Base-by-base conservation (phyloP, 2,797 vertebrate genomes). In the Lateolabrax maculatus region DNA sequence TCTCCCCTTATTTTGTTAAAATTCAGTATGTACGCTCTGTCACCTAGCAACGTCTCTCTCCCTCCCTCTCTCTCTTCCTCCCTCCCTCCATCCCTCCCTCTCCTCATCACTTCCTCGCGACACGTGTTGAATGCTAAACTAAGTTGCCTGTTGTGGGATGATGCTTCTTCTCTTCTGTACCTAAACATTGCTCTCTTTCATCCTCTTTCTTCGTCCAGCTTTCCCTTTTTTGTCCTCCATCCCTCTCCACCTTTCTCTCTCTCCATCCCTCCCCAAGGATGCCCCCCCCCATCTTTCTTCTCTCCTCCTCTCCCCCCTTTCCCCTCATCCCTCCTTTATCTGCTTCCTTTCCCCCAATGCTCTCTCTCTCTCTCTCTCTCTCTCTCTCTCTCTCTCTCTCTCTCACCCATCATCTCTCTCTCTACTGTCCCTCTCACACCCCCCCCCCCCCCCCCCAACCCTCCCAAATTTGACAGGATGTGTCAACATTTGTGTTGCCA, bases 1-100 rank as follows among this genome's bases (percentile, higher is more conserved):
- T 81, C 88, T 87, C 91, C 82, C 80, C 78, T 93, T 93, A 92
- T 92, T 95, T 93, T 91, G 94, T 95, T 95, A 95, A 94, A 94
- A 95, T 95, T 95, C 95, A 94, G 93, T 95, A 95, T 95, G 94
- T 95, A 95, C 92, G 94, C 94, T 92, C 93, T 90, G 94, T 95
- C 94, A 92, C 95, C 93, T 95, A 94, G 94, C 94, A 95, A 95
- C 95, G 73, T 81, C 82, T 80, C 92, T 86, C 90, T 53, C 39
- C 41, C 88, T 78, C 84, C 46, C 89, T 76, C 86, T 48, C 83
- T 76, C 75, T 56, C 86, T 67, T 16, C 9, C 73, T 53, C 71
- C 36, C 71, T 71, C 84, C 49, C 13, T 39, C 43, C n/a, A 1
- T 56, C 68, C 12, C 75, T 72, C 84, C 75, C 84, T 72, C 85